Base-by-base conservation (phyloP, 2,888 invertebrate species). In the Malacosoma neustria region DNA sequence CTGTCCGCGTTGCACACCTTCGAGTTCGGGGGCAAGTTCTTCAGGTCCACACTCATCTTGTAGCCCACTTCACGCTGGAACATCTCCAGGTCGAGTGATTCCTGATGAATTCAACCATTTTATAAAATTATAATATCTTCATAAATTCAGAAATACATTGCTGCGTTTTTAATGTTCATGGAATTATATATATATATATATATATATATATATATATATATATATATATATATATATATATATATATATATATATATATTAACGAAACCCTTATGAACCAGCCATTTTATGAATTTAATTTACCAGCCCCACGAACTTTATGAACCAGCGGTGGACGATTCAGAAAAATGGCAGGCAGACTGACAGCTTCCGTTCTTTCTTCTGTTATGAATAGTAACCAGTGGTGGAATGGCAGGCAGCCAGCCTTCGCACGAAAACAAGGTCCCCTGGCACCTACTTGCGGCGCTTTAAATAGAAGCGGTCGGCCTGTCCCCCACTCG, bases 71-170 rank as follows among this genome's bases (percentile, higher is more conserved):
- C 56, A 1, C 48, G 45, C 45, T 81, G 81, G 54, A 61, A 79
- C 38, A 45, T 45, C 46, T 80, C 77, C 42, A 81, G 43, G 15
- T 63, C 61, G 40, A 79, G 36, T 0, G 76, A 71, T 45, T 74
- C 68, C 80, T 81, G 63, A 2, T 39, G 31, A 46, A 30, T 33
- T 29, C 14, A 35, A 0, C 4, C 34, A 5, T 11, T 32, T 13
- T 6, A 9, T 22, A 29, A 11, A 13, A 13, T 11, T 15, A 31
- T 30, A 13, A 33, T 12, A 29, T n/a, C 4, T 7, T 3, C 2
- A 22, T 6, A 32, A 31, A 32, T 32, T 11, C 14, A 29, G 7
- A 32, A 32, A 11, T 14, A 9, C 13, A 15, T 40, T 3, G 11
- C 7, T 7, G 9, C 3, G 13, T 7, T 32, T 7, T 32, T 13